phyloP scores from a whole-genome alignment of 2,797 vertebrate species.

The Rachycentron canadum region DNA sequence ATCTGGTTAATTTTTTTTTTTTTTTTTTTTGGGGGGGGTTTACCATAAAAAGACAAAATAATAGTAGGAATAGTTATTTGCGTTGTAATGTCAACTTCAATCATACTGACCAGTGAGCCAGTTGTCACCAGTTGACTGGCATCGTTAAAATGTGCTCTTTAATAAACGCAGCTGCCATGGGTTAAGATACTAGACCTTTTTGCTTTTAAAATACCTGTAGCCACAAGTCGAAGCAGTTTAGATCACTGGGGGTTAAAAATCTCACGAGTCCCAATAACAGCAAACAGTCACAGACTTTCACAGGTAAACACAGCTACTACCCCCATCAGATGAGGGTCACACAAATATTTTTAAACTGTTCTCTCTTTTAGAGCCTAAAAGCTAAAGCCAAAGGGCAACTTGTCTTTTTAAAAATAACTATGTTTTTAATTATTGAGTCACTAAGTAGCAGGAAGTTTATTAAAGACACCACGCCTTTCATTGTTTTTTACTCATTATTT shows the following conservation, averaged over 20 bases:
- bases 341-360: no score
- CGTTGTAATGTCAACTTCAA: background rate
- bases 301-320: slow-evolving; percentile 49
- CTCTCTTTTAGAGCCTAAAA: no score
- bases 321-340: no score
- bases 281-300: slow-evolving; percentile 27
- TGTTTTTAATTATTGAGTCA: no score
- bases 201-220: slow-evolving; percentile 49
- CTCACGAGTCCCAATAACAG: slow-evolving; percentile 13
- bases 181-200: background rate
- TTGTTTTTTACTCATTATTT: no score
- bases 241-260: slow-evolving; percentile 13
- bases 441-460: no score
- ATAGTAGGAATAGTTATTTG: background rate
- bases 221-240: slow-evolving; percentile 66
- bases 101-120: background rate
- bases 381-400: no score
- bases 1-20: background rate
- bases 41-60: background rate
- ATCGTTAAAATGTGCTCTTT: background rate
- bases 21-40: no score
- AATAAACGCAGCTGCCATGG: background rate
- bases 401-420: no score
- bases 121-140: background rate
- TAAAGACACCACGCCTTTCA: no score